phyloP scores from a whole-genome alignment of 2,113 vertebrate genomes.

The Triplophysa rosa region DNA sequence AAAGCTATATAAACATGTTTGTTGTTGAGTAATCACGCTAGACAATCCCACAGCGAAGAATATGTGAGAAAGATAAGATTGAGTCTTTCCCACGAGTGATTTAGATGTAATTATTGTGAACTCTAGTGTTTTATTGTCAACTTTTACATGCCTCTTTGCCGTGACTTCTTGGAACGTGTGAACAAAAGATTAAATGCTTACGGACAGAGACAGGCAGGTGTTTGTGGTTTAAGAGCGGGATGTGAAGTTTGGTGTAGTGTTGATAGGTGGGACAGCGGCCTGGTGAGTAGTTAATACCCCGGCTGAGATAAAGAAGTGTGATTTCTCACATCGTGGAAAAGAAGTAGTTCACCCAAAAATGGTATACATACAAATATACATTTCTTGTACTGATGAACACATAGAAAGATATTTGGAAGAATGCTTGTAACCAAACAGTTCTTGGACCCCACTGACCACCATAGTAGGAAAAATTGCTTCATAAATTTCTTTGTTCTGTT shows the following conservation, averaged over 20 bases:
- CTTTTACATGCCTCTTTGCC: not conserved
- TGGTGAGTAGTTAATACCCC: not conserved
- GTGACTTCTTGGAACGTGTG: slow-evolving; percentile 17
- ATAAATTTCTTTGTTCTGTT: no score
- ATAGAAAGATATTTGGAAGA: no score
- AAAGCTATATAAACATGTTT: not conserved
- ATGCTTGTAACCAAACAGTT: no score
- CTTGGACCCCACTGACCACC: no score
- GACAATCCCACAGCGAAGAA: not conserved
- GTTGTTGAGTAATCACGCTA: not conserved
- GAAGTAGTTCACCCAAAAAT: no score
- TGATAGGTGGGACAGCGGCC: not conserved
- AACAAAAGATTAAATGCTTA: slow-evolving; percentile 53
- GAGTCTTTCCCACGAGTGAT: not conserved
- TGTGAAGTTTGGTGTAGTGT: slow-evolving; percentile 36
- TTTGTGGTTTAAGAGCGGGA: slow-evolving; percentile 36
- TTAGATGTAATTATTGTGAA: not conserved
- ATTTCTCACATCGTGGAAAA: not conserved
- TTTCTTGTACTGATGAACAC: no score
- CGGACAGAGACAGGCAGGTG: slow-evolving; percentile 46
- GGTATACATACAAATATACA: no score
- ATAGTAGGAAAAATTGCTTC: no score
- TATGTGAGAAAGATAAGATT: not conserved
- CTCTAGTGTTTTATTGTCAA: not conserved
- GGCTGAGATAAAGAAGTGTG: slow-evolving; percentile 2